Base-by-base conservation (phyloP, 1,140 invertebrate species). In the Pseudomyrmex gracilis region DNA sequence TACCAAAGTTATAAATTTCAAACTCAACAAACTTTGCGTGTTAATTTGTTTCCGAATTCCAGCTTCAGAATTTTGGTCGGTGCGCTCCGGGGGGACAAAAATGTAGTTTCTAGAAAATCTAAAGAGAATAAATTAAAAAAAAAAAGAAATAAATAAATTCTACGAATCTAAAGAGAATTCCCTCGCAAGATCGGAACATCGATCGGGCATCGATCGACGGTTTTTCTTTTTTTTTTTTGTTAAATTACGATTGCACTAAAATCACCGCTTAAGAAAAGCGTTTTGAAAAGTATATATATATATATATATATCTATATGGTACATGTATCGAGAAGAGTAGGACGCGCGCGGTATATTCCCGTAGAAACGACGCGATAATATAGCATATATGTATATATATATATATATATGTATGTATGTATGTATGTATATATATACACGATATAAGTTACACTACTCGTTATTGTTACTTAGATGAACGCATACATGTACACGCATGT, bases 221-320 rank as follows among this genome's bases (percentile, higher is more conserved):
- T 34, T 34, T 0, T 34, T 34, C 0, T 34, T 34, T 34, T 2
- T 24, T 24, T 24, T 24, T 74, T 87, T 88, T n/a, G n/a, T n/a
- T 84, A 84, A 74, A 47, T 68, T 87, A 87, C 17, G n/a, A 88
- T 87, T 88, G 87, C 87, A 88, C 87, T 85, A 34, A 55, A 22
- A 63, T 68, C 17, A 70, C 68, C 34, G n/a, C 34, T 34, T 7
- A 2, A 7, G 5, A 34, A 34, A 34, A 34, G 34, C 34, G 34
- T 34, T 34, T 34, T 5, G 34, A 34, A 34, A 34, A 34, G 34
- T 34, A 34, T 34, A 34, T 5, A 7, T 34, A 0, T 34, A 34
- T 34, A 3, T 24, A 70, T n/a, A n/a, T n/a, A n/a, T n/a, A n/a
- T n/a, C n/a, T n/a, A n/a, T n/a, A n/a, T n/a, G n/a, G n/a, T n/a